A percentile compares a stretch with the other conserved stretches of the same genome.
These are phyloP conservation scores for Enhydra lutris DNA, from an alignment of 2,113 vertebrate species.

Conservation along the genomic window DNA sequence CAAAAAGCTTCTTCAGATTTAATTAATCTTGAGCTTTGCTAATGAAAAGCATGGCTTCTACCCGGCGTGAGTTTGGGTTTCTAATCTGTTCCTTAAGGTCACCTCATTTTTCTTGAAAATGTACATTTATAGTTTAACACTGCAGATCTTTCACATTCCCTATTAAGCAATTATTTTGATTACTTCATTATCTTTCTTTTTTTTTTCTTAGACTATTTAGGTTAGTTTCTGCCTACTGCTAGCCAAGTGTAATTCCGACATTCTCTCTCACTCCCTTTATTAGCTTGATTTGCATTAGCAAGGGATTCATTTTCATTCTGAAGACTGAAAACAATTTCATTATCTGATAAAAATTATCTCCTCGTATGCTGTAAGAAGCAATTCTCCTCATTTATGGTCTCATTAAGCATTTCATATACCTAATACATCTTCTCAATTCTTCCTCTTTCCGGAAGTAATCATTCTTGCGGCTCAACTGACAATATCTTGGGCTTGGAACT, in stretches of 20 bases:
- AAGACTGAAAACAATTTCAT: slow-evolving; percentile 78
- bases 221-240: slow-evolving; percentile 59
- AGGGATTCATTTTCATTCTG: slow-evolving; percentile 76
- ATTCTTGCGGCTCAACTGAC: slow-evolving; percentile 45
- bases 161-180: slow-evolving; percentile 79
- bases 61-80: slow-evolving; percentile 41
- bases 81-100: slow-evolving; percentile 75
- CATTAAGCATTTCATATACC: slow-evolving; percentile 72
- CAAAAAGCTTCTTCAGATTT: slow-evolving; percentile 68
- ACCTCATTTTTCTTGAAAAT: slow-evolving; percentile 73
- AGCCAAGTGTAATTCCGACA: slow-evolving; percentile 61
- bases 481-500: background rate
- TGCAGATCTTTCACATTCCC: slow-evolving; percentile 69
- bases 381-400: slow-evolving; percentile 75
- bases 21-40: slow-evolving; percentile 71
- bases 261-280: slow-evolving; percentile 67
- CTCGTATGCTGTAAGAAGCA: slow-evolving; percentile 62
- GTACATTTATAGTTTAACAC: slow-evolving; percentile 74
- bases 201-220: slow-evolving; percentile 55
- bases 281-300: slow-evolving; percentile 74
- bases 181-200: slow-evolving; percentile 77
- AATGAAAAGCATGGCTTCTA: slow-evolving; percentile 67
- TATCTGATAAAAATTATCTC: slow-evolving; percentile 78
- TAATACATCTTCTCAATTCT: slow-evolving; percentile 62
- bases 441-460: slow-evolving; percentile 39